Conservation (phyloP, 2,113 vertebrate genomes). For the Lamprotornis superbus region DNA sequence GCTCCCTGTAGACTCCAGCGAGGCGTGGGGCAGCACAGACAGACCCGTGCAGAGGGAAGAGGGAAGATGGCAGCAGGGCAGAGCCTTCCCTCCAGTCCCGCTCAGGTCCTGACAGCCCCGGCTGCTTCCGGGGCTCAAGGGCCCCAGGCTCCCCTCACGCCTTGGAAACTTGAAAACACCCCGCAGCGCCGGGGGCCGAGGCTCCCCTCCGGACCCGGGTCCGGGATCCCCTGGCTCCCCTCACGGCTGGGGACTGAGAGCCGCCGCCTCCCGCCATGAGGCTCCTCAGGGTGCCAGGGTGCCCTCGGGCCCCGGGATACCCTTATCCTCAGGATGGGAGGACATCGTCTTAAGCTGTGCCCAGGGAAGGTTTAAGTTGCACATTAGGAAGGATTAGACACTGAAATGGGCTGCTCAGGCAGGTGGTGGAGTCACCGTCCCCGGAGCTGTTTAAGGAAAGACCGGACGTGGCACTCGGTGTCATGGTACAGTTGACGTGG, state of each 20-base stretch:
- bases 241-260: rapidly evolving
- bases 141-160: neutral
- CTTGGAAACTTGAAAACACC: too few relatives aligned
- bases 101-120: neutral
- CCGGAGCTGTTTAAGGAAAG: neutral
- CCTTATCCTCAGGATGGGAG: neutral
- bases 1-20: neutral
- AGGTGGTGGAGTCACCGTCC: neutral
- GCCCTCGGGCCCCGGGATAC: too few relatives aligned
- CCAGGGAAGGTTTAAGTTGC: neutral
- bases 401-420: neutral
- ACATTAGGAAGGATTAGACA: neutral
- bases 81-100: neutral
- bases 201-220: neutral
- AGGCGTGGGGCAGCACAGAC: neutral
- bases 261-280: rapidly evolving
- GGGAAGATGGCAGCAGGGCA: neutral
- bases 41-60: rapidly evolving
- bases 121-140: neutral
- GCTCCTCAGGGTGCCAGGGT: neutral
- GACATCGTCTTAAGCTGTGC: neutral
- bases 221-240: neutral
- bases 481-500: neutral
- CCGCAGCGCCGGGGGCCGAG: neutral
- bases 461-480: neutral